Evolutionary conservation across 2,888 invertebrate species (phyloP).

Genomic region (Chaetogeoica ovagalla): DNA sequence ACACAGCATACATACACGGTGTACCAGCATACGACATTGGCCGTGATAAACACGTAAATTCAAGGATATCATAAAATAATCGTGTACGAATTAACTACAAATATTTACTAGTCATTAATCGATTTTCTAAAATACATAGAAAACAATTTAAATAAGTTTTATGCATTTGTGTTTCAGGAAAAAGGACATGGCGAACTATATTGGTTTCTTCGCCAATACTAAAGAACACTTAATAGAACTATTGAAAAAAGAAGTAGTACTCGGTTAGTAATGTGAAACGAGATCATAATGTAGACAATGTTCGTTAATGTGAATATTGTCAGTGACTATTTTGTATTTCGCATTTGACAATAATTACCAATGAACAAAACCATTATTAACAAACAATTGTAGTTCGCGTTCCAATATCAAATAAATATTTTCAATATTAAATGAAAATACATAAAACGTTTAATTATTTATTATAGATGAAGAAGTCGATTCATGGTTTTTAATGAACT

Average conservation of each 20-base stretch:
- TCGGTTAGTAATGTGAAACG: slow-evolving; percentile 19
- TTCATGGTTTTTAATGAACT: slow-evolving; percentile 68
- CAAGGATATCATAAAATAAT: not conserved
- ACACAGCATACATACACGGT: too few relatives aligned
- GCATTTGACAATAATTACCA: too few relatives aligned
- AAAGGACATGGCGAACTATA: slow-evolving; percentile 9
- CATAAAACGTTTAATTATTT: not conserved
- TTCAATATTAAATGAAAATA: not conserved
- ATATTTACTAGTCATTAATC: too few relatives aligned
- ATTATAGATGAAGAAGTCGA: slow-evolving; percentile 69
- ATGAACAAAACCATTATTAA: too few relatives aligned
- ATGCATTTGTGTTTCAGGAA: not conserved
- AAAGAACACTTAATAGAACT: not conserved
- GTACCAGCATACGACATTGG: not conserved
- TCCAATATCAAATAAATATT: not conserved
- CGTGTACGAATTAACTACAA: too few relatives aligned
- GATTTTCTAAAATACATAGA: too few relatives aligned
- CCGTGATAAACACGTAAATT: not conserved
- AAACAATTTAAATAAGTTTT: too few relatives aligned
- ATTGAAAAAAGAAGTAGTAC: slow-evolving; percentile 32
- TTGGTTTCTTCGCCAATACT: not conserved
- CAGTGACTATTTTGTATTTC: too few relatives aligned
- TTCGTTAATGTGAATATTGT: too few relatives aligned
- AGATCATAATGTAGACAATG: too few relatives aligned
- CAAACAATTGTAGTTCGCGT: too few relatives aligned